Conservation (phyloP, 1,140 invertebrate genomes). For the Aricia agestis region DNA sequence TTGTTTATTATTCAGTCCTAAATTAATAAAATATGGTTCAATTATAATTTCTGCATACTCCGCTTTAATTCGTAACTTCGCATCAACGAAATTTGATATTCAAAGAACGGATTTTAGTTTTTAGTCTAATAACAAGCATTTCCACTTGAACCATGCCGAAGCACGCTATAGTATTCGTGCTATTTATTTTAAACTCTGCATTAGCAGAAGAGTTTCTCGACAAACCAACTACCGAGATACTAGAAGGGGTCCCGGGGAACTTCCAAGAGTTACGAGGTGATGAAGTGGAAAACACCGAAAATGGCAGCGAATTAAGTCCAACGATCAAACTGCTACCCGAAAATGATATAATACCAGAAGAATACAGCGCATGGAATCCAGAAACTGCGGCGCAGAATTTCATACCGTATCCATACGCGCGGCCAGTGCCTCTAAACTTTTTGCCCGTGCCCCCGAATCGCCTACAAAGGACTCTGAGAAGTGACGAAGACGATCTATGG, state of each 20-base stretch:
- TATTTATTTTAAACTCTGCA: neutral
- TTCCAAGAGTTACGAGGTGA: neutral
- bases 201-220: neutral
- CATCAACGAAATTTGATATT: neutral
- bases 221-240: neutral
- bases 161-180: neutral
- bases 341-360: neutral
- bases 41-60: neutral
- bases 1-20: too few relatives aligned
- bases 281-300: neutral
- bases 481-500: constrained; percentile 38
- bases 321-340: neutral
- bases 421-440: neutral
- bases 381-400: neutral
- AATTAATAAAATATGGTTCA: too few relatives aligned
- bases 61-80: neutral
- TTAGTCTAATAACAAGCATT: neutral
- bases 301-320: neutral
- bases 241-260: neutral
- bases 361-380: neutral
- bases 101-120: neutral
- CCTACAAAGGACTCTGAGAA: constrained; percentile 13
- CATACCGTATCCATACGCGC: neutral
- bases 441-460: neutral
- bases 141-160: neutral